phyloP scores from a whole-genome alignment of 2,888 invertebrate species.

The Pteria penguin region DNA sequence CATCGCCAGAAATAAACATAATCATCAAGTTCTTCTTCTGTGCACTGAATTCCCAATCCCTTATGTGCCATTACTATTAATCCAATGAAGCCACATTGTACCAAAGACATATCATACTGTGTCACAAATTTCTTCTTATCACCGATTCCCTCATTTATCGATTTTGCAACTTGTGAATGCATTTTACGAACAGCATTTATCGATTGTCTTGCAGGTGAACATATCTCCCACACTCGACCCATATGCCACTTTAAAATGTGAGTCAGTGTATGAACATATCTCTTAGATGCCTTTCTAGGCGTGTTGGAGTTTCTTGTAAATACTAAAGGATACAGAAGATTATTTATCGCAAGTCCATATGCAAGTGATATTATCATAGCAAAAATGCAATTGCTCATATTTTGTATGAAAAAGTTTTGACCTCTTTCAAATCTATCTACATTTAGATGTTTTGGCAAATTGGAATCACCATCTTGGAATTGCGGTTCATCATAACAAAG shows the following conservation, averaged over 20 bases:
- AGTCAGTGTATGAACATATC: constrained; percentile 89
- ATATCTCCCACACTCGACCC: constrained; percentile 84
- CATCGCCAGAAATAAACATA: constrained; percentile 92
- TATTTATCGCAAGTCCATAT: constrained; percentile 87
- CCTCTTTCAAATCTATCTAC: constrained; percentile 82
- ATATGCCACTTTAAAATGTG: constrained; percentile 91
- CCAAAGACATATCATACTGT: constrained; percentile 91
- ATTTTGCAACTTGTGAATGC: constrained; percentile 82
- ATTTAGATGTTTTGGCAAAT: constrained; percentile 80
- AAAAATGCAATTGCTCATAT: constrained; percentile 86
- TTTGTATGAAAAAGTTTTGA: constrained; percentile 86
- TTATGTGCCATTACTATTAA: constrained; percentile 84
- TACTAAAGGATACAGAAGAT: constrained; percentile 86
- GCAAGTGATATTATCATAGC: constrained; percentile 89
- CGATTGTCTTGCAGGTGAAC: constrained; percentile 80
- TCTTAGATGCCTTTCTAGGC: constrained; percentile 85
- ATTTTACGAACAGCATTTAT: constrained; percentile 80
- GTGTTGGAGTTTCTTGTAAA: constrained; percentile 87
- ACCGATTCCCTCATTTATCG: constrained; percentile 69
- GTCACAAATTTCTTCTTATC: constrained; percentile 82
- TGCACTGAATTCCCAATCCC: constrained; percentile 85
- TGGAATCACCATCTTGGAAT: background rate
- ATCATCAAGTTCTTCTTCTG: constrained; percentile 86
- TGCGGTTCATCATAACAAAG: background rate
- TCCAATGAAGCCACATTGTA: constrained; percentile 93